Conservation (phyloP, 2,113 vertebrate species). For the Ardeotis arabs region DNA sequence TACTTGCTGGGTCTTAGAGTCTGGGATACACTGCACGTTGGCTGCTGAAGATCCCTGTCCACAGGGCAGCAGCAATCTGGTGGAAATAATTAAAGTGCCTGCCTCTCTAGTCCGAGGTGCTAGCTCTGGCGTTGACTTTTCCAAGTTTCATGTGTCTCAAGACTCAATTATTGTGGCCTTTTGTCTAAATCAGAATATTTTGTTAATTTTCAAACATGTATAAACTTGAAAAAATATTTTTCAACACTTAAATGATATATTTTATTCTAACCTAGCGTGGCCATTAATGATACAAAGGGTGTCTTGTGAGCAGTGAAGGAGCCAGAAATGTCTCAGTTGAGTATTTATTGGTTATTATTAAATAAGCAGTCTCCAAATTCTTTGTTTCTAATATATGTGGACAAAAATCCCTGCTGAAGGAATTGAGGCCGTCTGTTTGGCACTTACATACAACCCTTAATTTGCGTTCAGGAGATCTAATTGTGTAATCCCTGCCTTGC, state of each 20-base stretch:
- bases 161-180: background rate
- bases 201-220: background rate
- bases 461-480: background rate
- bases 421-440: background rate
- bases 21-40: background rate
- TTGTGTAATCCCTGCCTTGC: background rate
- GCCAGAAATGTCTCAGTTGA: background rate
- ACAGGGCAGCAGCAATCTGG: background rate
- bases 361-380: background rate
- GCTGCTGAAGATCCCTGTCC: background rate
- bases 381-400: background rate
- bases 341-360: background rate
- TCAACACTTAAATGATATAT: background rate
- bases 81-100: background rate
- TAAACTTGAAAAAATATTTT: background rate
- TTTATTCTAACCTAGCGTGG: background rate
- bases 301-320: background rate
- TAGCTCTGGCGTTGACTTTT: background rate
- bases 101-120: background rate
- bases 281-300: background rate
- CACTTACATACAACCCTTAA: background rate
- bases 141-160: background rate
- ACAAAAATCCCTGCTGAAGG: background rate
- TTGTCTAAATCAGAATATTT: background rate
- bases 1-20: background rate